Evolutionary conservation across 23 tunicate species (phyloP), one percentile per base, ranked within the genome.

Genomic region (Trididemnum nubilum): DNA sequence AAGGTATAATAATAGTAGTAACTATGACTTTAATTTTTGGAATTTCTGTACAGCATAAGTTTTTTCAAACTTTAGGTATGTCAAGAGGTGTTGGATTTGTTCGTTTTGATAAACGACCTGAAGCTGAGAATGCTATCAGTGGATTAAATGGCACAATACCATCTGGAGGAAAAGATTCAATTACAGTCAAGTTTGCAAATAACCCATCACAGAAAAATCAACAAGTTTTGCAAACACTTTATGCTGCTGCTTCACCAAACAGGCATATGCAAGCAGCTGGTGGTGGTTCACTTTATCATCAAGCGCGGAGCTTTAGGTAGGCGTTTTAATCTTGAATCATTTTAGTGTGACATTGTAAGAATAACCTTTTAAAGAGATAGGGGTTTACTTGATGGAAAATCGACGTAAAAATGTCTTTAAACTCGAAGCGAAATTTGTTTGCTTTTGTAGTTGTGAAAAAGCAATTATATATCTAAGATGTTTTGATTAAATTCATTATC

Each of bases 11-110:
- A n/a, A n/a, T n/a, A n/a, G n/a, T n/a, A n/a, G n/a, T n/a, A n/a
- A n/a, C n/a, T n/a, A n/a, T n/a, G n/a, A n/a, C n/a, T n/a, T n/a
- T n/a, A n/a, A n/a, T n/a, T n/a, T 44, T 44, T 44, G 54, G 15
- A 44, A 44, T 44, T 44, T 44, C 54, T 44, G 12, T 44, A 44
- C 15, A 44, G 54, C 0, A 44, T 44, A 7, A 0, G 33, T 27
- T 64, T 64, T 64, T 64, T 64, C 15, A 44, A 44, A 15, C 54
- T 44, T 44, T 44, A 87, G 99, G 99, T 24, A 87, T 96, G 92
- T 96, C 99, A 25, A 76, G 96, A 12, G 99, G 99, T 23, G 99
- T 96, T 63, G 99, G 96, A 24, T 96, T 96, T 79, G 99, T 96
- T 27, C 96, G 99, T 12, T 96, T 67, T 52, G 99, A 96, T 84